phyloP scores from a whole-genome alignment of 2,888 invertebrate genomes.

The Cremastinae sp. region DNA sequence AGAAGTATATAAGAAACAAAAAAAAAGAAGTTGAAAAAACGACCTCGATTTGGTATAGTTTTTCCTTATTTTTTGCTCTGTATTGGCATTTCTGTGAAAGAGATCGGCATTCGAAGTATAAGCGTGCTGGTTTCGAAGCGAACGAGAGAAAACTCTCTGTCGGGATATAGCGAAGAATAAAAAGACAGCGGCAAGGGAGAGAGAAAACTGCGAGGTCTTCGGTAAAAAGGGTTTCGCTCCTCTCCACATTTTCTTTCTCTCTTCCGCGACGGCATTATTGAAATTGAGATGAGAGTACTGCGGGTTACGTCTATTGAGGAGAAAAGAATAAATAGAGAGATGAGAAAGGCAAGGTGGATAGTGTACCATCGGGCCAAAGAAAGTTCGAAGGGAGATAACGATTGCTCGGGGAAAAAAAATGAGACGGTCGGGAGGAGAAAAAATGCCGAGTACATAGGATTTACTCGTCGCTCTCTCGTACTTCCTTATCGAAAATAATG shows the following conservation, averaged over 20 bases:
- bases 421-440: neutral
- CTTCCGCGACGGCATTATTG: slow-evolving; percentile 50
- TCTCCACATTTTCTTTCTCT: slow-evolving; percentile 31
- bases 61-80: slow-evolving; percentile 35
- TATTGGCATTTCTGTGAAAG: slow-evolving; percentile 49
- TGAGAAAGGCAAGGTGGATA: slow-evolving; percentile 4
- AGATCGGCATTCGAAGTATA: slow-evolving; percentile 30
- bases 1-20: slow-evolving; percentile 20
- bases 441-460: slow-evolving; percentile 26
- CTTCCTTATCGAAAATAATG: slow-evolving; percentile 37
- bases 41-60: slow-evolving; percentile 37
- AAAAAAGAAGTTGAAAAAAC: neutral
- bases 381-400: slow-evolving; percentile 55
- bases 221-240: slow-evolving; percentile 26
- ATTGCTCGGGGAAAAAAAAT: slow-evolving; percentile 41
- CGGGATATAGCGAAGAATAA: slow-evolving; percentile 8
- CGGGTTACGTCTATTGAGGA: slow-evolving; percentile 48
- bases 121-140: slow-evolving; percentile 25
- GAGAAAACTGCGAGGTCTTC: slow-evolving; percentile 5
- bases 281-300: slow-evolving; percentile 53
- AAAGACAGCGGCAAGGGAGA: slow-evolving; percentile 11
- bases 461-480: slow-evolving; percentile 26
- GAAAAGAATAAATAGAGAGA: slow-evolving; percentile 44
- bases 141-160: slow-evolving; percentile 36
- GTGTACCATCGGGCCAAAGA: slow-evolving; percentile 26